These are phyloP conservation scores for Hormiphora californensis DNA, from an alignment of 37 sponge, comb jelly and placozoan species.

Conservation along the genomic window DNA sequence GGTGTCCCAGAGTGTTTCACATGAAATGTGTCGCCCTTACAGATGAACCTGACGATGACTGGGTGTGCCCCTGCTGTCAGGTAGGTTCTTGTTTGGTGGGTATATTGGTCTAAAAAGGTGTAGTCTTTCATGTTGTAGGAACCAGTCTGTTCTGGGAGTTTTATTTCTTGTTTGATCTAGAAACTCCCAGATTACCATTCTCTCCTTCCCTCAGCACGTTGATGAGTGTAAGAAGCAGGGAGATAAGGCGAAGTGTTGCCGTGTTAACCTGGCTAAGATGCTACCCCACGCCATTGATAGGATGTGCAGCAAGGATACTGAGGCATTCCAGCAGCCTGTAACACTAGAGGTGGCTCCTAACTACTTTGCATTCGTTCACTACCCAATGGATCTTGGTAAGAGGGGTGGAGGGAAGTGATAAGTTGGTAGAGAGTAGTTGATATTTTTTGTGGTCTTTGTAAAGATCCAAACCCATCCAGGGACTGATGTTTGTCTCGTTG, in stretches of 20 bases:
- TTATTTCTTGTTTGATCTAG: background rate
- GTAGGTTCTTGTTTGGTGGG: constrained; percentile 45
- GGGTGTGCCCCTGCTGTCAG: constrained; percentile 82
- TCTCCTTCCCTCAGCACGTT: background rate
- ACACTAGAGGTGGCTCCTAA: constrained; percentile 68
- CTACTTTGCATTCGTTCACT: constrained; percentile 72
- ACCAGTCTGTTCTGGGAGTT: no score
- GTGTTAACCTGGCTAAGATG: constrained; percentile 68
- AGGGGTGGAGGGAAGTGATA: constrained; percentile 57
- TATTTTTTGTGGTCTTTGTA: no score
- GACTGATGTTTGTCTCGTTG: no score
- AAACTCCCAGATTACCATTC: background rate
- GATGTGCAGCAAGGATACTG: constrained; percentile 68
- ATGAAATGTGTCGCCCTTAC: constrained; percentile 66
- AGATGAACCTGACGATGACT: constrained; percentile 76
- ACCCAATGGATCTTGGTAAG: constrained; percentile 78
- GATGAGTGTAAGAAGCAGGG: constrained; percentile 34
- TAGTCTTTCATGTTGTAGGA: background rate
- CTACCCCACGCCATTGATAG: constrained; percentile 68
- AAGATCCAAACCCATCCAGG: no score
- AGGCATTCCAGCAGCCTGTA: constrained; percentile 76
- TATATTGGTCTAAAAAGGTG: background rate
- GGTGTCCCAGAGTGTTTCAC: constrained; percentile 91
- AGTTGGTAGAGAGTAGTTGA: no score
- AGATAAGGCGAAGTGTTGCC: constrained; percentile 52